Percentiles rank a stretch among this genome's conserved stretches.
These are phyloP conservation scores for Nysson spinosus DNA, from an alignment of 2,888 invertebrate species.

Conservation along the genomic window DNA sequence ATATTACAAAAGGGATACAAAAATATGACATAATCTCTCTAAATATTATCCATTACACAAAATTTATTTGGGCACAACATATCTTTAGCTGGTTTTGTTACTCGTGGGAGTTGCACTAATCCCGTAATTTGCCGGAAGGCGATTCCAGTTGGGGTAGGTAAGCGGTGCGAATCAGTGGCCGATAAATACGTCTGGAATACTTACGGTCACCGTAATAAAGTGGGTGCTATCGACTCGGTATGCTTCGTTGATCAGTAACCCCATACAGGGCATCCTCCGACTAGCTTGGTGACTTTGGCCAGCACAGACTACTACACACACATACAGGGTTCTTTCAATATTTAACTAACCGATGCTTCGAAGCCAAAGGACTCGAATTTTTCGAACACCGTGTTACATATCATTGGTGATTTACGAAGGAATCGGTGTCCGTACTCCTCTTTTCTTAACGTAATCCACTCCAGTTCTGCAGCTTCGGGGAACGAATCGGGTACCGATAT, in stretches of 20 bases:
- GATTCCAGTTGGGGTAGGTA: slow-evolving; percentile 15
- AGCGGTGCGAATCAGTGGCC: slow-evolving; percentile 21
- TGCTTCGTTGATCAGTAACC: slow-evolving; percentile 32
- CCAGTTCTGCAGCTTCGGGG: slow-evolving; percentile 25
- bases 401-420: slow-evolving; percentile 50
- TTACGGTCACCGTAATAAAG: slow-evolving; percentile 30
- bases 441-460: slow-evolving; percentile 50
- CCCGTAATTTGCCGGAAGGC: slow-evolving; percentile 21
- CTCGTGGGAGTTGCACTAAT: not conserved
- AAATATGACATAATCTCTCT: no score
- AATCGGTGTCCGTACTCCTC: slow-evolving; percentile 31
- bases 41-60: not conserved
- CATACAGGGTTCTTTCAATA: slow-evolving; percentile 17
- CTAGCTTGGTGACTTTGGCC: no score
- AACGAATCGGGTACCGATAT: slow-evolving; percentile 38
- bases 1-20: no score
- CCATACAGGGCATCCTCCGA: no score
- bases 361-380: slow-evolving; percentile 24
- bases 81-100: no score
- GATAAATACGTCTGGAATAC: slow-evolving; percentile 32
- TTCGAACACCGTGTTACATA: slow-evolving; percentile 23
- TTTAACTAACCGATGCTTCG: slow-evolving; percentile 33
- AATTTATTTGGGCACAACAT: no score
- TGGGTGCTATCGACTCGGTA: slow-evolving; percentile 39
- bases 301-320: slow-evolving; percentile 4